Percentiles rank a stretch among this genome's conserved stretches.
These are phyloP conservation scores for Dipodomys spectabilis DNA, from an alignment of 2,113 vertebrate species.

Conservation along the genomic window DNA sequence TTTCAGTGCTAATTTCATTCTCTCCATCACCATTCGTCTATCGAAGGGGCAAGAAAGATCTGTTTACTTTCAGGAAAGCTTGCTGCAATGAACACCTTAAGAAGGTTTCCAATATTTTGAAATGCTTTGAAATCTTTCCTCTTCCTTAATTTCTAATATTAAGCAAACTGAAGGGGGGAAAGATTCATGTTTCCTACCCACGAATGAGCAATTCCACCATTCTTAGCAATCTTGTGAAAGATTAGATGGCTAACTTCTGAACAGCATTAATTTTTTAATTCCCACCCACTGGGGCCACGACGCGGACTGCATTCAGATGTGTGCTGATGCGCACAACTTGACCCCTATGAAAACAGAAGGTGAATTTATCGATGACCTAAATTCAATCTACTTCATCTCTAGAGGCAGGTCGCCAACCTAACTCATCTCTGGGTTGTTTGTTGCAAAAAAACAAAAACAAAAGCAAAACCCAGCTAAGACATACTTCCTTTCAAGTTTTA, in stretches of 20 bases:
- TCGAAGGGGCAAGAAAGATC: slow-evolving; percentile 78
- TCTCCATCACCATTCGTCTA: slow-evolving; percentile 75
- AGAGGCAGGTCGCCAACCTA: background rate
- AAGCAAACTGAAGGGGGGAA: background rate
- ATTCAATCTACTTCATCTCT: slow-evolving; percentile 6
- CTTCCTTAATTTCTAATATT: background rate
- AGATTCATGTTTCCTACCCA: background rate
- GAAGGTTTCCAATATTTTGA: slow-evolving; percentile 28
- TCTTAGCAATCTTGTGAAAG: slow-evolving; percentile 17
- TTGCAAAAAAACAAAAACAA: too few relatives aligned
- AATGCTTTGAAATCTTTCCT: slow-evolving; percentile 41
- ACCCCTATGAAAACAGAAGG: slow-evolving; percentile 26
- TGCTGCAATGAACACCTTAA: slow-evolving; percentile 63
- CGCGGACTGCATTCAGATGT: background rate
- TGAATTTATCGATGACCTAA: slow-evolving; percentile 24
- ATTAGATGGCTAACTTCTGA: slow-evolving; percentile 55
- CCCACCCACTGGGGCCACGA: background rate
- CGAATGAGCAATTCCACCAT: slow-evolving; percentile 24
- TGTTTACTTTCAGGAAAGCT: slow-evolving; percentile 51
- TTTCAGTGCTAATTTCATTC: slow-evolving; percentile 87
- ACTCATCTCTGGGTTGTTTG: too few relatives aligned
- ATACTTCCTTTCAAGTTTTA: background rate
- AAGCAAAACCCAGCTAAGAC: background rate
- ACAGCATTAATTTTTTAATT: slow-evolving; percentile 62
- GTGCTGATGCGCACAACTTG: background rate